Percentiles rank a stretch among this genome's conserved stretches.
Conservation (phyloP, 2,888 invertebrate species). For the Parnassius orleans region DNA sequence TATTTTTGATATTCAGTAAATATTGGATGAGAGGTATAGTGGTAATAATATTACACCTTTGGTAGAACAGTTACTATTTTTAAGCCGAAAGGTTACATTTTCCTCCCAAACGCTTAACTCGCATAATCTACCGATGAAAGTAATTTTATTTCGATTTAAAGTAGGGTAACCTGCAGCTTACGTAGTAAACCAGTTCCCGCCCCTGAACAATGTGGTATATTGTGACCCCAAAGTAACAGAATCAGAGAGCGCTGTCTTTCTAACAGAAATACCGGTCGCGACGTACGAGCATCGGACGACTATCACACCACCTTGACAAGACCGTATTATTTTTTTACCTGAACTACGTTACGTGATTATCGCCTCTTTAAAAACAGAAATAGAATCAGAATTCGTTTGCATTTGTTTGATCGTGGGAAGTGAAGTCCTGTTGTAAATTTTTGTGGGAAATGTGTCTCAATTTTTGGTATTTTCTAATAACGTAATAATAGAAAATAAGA, state of each 20-base stretch:
- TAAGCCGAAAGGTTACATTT: background rate
- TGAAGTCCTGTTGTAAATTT: background rate
- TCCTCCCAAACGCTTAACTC: conserved; percentile 14
- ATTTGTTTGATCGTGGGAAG: background rate
- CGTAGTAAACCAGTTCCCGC: conserved; percentile 33
- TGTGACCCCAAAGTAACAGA: conserved; percentile 33
- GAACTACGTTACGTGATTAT: conserved; percentile 9
- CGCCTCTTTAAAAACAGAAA: background rate
- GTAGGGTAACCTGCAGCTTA: conserved; percentile 27
- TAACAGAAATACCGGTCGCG: conserved; percentile 37
- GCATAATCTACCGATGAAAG: conserved; percentile 30
- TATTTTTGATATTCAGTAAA: too few relatives aligned
- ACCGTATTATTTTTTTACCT: conserved; percentile 33
- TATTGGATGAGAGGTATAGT: too few relatives aligned
- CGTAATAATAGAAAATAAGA: too few relatives aligned
- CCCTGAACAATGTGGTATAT: conserved; percentile 34
- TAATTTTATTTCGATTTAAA: conserved; percentile 33
- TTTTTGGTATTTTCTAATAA: too few relatives aligned
- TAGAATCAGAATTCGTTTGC: conserved; percentile 11
- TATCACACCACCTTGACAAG: conserved; percentile 53
- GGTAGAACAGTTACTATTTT: too few relatives aligned
- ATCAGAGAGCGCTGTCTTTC: conserved; percentile 24
- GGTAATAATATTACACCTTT: too few relatives aligned
- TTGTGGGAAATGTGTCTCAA: background rate
- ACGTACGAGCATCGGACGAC: conserved; percentile 53